These are phyloP conservation scores for Harpagifer antarcticus DNA, from an alignment of 2,797 vertebrate genomes.

Conservation along the genomic window DNA sequence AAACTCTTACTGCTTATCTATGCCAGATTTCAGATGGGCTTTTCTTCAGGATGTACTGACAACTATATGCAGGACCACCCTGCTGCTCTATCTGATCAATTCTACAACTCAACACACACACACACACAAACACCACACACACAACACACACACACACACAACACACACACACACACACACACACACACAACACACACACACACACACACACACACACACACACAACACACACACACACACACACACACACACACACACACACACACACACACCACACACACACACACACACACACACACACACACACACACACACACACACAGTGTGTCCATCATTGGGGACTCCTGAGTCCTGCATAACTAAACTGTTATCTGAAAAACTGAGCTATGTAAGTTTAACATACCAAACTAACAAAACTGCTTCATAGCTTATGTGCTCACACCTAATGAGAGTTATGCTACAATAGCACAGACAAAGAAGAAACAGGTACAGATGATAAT, in stretches of 20 bases:
- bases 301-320: too few relatives aligned
- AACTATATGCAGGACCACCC: slow-evolving; percentile 54
- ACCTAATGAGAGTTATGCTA: background rate
- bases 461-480: background rate
- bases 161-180: too few relatives aligned
- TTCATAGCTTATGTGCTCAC: background rate
- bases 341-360: background rate
- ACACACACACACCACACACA: too few relatives aligned
- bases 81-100: slow-evolving; percentile 69
- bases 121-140: too few relatives aligned
- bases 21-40: slow-evolving; percentile 34
- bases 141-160: too few relatives aligned
- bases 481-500: too few relatives aligned
- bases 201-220: too few relatives aligned
- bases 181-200: too few relatives aligned
- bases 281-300: too few relatives aligned
- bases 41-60: slow-evolving; percentile 43
- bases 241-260: too few relatives aligned
- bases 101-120: slow-evolving; percentile 58
- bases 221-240: too few relatives aligned
- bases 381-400: background rate
- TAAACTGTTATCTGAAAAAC: background rate
- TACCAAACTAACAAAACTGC: background rate
- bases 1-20: slow-evolving; percentile 41
- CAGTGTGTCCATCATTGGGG: too few relatives aligned